These are phyloP conservation scores for Sebastes matsubarae DNA, from an alignment of 2,797 vertebrate genomes.

Conservation along the genomic window DNA sequence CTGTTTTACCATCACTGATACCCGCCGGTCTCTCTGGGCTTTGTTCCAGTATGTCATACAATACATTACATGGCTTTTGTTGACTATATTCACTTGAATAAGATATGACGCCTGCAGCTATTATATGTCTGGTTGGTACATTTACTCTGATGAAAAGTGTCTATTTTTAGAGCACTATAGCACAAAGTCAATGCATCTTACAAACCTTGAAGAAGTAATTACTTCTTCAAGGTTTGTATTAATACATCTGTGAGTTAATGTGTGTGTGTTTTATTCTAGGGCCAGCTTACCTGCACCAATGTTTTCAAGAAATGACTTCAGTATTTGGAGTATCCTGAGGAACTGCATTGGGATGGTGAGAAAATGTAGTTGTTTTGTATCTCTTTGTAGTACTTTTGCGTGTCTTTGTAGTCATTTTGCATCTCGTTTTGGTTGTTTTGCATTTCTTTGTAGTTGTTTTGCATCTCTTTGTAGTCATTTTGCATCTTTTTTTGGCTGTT, in stretches of 20 bases:
- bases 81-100: constrained; percentile 42
- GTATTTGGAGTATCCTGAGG: constrained; percentile 98
- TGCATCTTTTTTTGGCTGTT: not conserved
- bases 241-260: constrained; percentile 10
- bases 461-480: no score
- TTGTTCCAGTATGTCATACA: constrained; percentile 38
- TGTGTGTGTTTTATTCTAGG: constrained; percentile 75
- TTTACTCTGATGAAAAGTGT: constrained; percentile 21
- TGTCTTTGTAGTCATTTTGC: no score
- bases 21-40: constrained; percentile 22
- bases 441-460: not conserved
- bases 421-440: not conserved
- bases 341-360: constrained; percentile 99
- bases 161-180: not conserved
- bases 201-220: not conserved
- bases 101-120: constrained; percentile 17
- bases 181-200: not conserved
- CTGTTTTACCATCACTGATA: constrained; percentile 6
- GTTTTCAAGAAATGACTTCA: constrained; percentile 98
- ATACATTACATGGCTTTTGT: constrained; percentile 35
- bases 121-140: constrained; percentile 19
- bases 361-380: not conserved
- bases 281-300: constrained; percentile 94
- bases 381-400: not conserved
- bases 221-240: no score